Evolutionary conservation across 2,113 vertebrate genomes (phyloP).

Genomic region (Oxyruncus cristatus): DNA sequence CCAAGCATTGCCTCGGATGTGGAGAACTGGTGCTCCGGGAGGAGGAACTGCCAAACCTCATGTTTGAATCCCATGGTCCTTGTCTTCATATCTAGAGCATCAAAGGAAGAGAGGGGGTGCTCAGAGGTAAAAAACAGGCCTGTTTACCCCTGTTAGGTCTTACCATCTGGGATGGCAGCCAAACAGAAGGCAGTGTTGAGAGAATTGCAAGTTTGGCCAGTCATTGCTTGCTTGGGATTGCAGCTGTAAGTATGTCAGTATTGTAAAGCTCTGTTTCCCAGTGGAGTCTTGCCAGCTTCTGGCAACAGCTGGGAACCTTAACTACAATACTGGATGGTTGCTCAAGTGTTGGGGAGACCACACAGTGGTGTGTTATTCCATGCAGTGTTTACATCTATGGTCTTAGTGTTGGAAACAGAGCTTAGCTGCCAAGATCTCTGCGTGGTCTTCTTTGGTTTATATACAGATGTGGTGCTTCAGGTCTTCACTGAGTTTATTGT

Average conservation of each 20-base stretch:
- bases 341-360: neutral
- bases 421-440: neutral
- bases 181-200: neutral
- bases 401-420: neutral
- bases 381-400: neutral
- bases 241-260: neutral
- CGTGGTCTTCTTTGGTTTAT: neutral
- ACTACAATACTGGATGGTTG: neutral
- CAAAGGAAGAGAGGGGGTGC: neutral
- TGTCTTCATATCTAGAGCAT: neutral
- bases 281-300: neutral
- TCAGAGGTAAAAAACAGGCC: neutral
- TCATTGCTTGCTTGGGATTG: neutral
- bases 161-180: neutral
- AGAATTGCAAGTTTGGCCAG: too few relatives aligned
- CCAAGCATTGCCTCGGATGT: neutral
- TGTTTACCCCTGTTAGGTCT: neutral
- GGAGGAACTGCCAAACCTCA: neutral
- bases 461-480: neutral
- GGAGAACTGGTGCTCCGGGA: neutral
- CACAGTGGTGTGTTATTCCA: neutral
- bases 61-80: accelerated
- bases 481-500: neutral
- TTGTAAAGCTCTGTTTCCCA: neutral
- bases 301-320: neutral